Evolutionary conservation across 2,888 invertebrate genomes (phyloP), one percentile per base, ranked within the genome.

Genomic region (Dolichomitus sp.): DNA sequence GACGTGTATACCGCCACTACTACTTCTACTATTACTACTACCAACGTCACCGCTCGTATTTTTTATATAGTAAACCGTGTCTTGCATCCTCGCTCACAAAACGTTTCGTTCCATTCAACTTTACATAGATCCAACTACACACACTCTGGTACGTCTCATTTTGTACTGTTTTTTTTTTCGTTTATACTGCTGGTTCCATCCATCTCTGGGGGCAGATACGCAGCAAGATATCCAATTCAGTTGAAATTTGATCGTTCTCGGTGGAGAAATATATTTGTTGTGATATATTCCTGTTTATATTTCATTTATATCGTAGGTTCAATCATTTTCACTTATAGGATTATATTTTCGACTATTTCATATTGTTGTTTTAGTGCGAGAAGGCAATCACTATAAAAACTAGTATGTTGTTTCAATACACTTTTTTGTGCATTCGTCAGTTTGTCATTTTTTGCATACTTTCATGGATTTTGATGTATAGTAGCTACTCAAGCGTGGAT

Each of bases 71-170:
- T 17, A 61, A 11, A 52, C 19, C 37, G 2, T 19, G 42, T 80
- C 17, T 61, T 59, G 40, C 40, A 48, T 57, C 14, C 59, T 37
- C 37, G 27, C 48, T 63, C 45, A 40, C 52, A 30, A 61, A 77
- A 52, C 27, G 45, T 61, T 81, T 72, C 11, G n/a, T 50, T 23
- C 33, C 40, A 72, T 73, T 59, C 72, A 37, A 57, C 45, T 48
- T 78, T 48, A 17, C 78, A 45, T 19, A 19, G 14, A 27, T 54
- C n/a, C 37, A 17, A 37, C 65, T 37, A n/a, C 27, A n/a, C 12
- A 37, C 59, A 23, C 40, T 68, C 40, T n/a, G 57, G 14, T 33
- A n/a, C 40, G 45, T 59, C 37, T 52, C 69, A 27, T 30, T 70
- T 54, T 63, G 17, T 50, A 3, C 11, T 14, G 50, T 61, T 37